Evolutionary conservation across 2,888 invertebrate genomes (phyloP), one percentile per base, ranked within the genome.

Genomic region (Coecobrya sp.): DNA sequence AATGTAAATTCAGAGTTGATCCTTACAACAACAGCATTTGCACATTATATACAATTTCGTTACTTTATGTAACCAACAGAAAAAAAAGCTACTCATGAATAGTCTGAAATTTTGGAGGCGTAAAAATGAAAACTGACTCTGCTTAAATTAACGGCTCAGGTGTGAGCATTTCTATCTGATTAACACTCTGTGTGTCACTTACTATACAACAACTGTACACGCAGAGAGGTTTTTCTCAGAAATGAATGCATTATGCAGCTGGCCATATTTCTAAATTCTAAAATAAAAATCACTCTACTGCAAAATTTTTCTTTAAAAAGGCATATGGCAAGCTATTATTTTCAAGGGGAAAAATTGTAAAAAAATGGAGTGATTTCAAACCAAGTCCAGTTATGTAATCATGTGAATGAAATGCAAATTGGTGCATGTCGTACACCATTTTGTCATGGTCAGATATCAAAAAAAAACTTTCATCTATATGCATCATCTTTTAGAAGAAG

Each of bases 381-480:
- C 49, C 49, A 70, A 76, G 55, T 86, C 59, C 86, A 76, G 86
- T 86, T 86, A 86, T 62, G 76, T 86, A 86, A 86, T 86, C 86
- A 86, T 73, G 42, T 59, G 36, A 36, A 42, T 68, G 85, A 85
- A 85, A 42, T 36, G 82, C 42, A 82, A 82, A 82, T 82, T 62
- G 62, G 42, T 42, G 82, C 62, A 82, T 27, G 22, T 76, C 45
- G 19, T 70, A 22, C 0, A 22, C 30, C 13, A 27, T 25, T 76
- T 76, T 76, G 25, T 49, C 27, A 76, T 76, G 52, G 76, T 76
- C 76, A 76, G 49, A 25, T 76, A 70, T 27, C 59, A n/a, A n/a
- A n/a, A n/a, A 36, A 4, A 2, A 19, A 11, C 62, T 65, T 36
- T 36, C 36, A 68, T 68, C n/a, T 3, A 0, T 22, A 36, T 36